Base-by-base conservation (phyloP, 2,113 vertebrate genomes). In the Heteronetta atricapilla region DNA sequence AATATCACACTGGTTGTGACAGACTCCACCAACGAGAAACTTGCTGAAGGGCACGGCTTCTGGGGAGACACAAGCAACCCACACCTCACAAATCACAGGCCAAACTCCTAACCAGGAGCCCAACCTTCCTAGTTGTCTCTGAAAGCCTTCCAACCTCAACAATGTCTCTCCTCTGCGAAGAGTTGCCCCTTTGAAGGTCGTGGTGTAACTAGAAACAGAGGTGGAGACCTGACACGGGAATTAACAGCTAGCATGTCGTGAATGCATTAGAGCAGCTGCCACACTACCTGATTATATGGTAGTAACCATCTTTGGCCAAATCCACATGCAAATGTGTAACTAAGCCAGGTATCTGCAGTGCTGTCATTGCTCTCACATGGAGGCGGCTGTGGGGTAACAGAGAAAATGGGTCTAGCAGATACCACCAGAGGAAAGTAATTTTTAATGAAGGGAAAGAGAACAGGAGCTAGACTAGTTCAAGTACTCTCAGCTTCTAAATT, bases 1-100 rank as follows among this genome's bases (percentile, higher is more conserved):
- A 91, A 53, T 6, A 18, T 15, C 79, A 0, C 66, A 12, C 3
- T 0, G 14, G 1, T 5, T 48, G 4, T 28, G 21, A 23, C 38
- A 22, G 23, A 5, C 64, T 13, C 66, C 67, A 18, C 17, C 25
- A 33, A 21, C 10, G 2, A 9, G 0, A 1, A 38, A 66, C 25
- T 3, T 11, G 11, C 53, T 21, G 31, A 55, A 72, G 8, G 58
- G 42, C 33, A 10, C 19, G 46, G 33, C 52, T 8, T 34, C 59
- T 2, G 1, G 7, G 53, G 44, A 67, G 17, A 34, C 40, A 23
- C 1, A 0, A 68, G 8, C 33, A 63, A 82, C 12, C 18, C 72
- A 21, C 19, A n/a, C 31, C 26, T 44, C 82, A 17, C 38, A 56
- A 10, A n/a, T n/a, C 55, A 17, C 16, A 87, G 56, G 28, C 22